These are phyloP conservation scores for Balanococcus diminutus DNA, from an alignment of 2,888 invertebrate genomes.

Conservation along the genomic window DNA sequence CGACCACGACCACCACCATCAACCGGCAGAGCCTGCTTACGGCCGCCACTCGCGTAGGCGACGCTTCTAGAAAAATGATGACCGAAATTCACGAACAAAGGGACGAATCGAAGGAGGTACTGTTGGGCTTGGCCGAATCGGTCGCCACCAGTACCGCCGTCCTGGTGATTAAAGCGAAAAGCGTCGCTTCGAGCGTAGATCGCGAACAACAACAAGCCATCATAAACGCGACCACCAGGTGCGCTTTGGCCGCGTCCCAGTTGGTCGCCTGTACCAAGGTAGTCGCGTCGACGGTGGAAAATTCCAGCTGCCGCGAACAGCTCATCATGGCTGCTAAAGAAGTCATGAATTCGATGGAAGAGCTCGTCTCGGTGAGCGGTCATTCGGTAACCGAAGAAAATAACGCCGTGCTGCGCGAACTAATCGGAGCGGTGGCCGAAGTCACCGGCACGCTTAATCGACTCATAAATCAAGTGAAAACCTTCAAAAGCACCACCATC, in stretches of 20 bases:
- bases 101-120: constrained; percentile 85
- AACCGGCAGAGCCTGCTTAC: constrained; percentile 85
- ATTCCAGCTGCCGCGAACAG: constrained; percentile 86
- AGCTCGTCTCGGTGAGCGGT: constrained; percentile 81
- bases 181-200: constrained; percentile 89
- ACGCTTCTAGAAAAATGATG: constrained; percentile 92
- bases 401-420: constrained; percentile 70
- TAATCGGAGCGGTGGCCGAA: constrained; percentile 83
- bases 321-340: constrained; percentile 89
- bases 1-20: background rate
- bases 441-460: constrained; percentile 89
- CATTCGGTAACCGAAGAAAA: constrained; percentile 73
- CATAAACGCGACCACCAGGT: constrained; percentile 93
- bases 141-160: constrained; percentile 98
- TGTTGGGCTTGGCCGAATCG: constrained; percentile 91
- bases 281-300: constrained; percentile 82
- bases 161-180: constrained; percentile 93
- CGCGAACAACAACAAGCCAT: constrained; percentile 83
- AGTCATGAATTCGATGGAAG: constrained; percentile 90
- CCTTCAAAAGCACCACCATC: constrained; percentile 68
- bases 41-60: constrained; percentile 95
- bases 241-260: constrained; percentile 96
- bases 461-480: constrained; percentile 68
- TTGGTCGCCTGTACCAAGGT: constrained; percentile 96
- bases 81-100: constrained; percentile 89